phyloP scores from a whole-genome alignment of 2,113 vertebrate genomes.

The Crotalus horridus region DNA sequence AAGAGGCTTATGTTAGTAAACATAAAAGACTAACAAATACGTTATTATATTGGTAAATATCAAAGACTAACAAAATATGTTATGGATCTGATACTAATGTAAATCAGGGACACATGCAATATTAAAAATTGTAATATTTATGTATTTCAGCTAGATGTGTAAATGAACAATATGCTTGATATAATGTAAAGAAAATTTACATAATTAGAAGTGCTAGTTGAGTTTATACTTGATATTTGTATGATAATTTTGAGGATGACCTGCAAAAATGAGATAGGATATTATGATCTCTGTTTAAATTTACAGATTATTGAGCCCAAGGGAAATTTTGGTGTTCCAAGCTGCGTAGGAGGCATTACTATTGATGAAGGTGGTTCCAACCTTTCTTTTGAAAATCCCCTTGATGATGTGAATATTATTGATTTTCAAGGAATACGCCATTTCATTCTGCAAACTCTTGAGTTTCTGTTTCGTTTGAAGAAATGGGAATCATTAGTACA shows the following conservation, averaged over 20 bases:
- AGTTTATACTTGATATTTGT: neutral
- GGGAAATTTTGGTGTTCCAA: conserved; percentile 69
- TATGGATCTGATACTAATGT: neutral
- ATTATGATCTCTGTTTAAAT: conserved; percentile 9
- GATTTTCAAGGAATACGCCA: conserved; percentile 82
- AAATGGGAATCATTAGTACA: conserved; percentile 88
- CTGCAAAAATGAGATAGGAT: neutral
- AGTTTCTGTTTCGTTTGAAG: conserved; percentile 77
- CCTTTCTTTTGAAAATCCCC: conserved; percentile 72
- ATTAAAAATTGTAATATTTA: neutral
- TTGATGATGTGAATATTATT: conserved; percentile 79
- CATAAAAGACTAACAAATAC: too few relatives aligned
- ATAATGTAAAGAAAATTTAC: neutral
- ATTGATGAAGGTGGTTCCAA: conserved; percentile 76
- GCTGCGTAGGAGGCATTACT: conserved; percentile 78
- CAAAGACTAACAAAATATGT: neutral
- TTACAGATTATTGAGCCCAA: conserved; percentile 65
- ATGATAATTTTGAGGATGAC: neutral
- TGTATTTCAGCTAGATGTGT: neutral
- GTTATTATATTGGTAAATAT: neutral
- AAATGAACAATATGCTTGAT: neutral
- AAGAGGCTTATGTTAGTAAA: neutral
- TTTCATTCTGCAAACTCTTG: conserved; percentile 82
- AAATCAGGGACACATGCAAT: neutral
- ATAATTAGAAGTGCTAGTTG: neutral